Evolutionary conservation across 37 sponge, comb jelly and placozoan genomes (phyloP).

Genomic region (Cladorhizidae sp.): DNA sequence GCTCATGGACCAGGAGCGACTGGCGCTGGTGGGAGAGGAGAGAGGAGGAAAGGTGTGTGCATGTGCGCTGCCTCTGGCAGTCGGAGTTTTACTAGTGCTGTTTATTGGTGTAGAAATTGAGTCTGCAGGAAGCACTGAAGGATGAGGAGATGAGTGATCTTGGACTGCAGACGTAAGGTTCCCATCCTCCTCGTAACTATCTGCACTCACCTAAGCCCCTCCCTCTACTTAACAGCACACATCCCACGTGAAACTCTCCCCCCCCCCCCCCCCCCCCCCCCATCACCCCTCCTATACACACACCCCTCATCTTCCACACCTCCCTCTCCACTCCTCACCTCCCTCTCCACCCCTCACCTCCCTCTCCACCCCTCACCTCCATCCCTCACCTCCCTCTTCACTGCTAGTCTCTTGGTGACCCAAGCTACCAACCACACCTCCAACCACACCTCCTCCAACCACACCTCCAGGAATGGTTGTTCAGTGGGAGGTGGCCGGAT

Average conservation of each 20-base stretch:
- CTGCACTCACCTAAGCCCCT: background rate
- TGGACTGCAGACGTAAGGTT: background rate
- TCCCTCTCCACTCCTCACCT: background rate
- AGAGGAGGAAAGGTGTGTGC: background rate
- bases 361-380: background rate
- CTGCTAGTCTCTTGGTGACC: background rate
- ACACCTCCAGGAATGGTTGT: background rate
- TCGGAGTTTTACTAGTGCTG: background rate
- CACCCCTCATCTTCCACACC: background rate
- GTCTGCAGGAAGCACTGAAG: slow-evolving; percentile 35
- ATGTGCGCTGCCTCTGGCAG: background rate
- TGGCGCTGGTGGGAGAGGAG: background rate
- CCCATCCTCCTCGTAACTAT: background rate
- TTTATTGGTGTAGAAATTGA: slow-evolving; percentile 7
- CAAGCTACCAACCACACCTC: background rate
- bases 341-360: background rate
- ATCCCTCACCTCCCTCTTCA: background rate
- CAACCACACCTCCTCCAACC: background rate
- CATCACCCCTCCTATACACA: background rate
- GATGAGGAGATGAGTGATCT: background rate
- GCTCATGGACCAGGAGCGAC: slow-evolving; percentile 66
- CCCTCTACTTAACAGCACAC: too few relatives aligned
- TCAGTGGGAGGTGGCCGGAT: background rate
- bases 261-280: background rate
- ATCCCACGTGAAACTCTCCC: too few relatives aligned